Base-by-base conservation (phyloP, 2,113 vertebrate genomes). In the Platysteira castanea region DNA sequence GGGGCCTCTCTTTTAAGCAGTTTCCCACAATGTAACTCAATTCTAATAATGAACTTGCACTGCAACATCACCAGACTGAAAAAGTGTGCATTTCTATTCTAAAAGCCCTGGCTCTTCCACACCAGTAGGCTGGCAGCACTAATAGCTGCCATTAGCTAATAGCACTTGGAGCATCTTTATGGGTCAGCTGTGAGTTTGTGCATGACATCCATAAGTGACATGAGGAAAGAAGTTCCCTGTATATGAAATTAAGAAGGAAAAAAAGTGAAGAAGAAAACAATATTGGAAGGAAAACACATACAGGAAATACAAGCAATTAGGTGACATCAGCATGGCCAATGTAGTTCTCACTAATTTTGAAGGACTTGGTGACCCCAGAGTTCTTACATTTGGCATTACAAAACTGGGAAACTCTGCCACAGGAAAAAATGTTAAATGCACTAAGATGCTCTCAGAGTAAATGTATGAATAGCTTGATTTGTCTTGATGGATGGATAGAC, bases 401-500 rank as follows among this genome's bases (percentile, higher is more conserved):
- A 88, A 81, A 81, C 26, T 91, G 70, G 80, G 44, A 87, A 90
- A 91, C 2, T 2, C 84, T 78, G 84, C 44, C 63, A 77, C 26
- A 60, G 87, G 78, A 76, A 81, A 81, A 85, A 85, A 77, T 53
- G 42, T 75, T 78, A 60, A 94, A 54, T 39, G 80, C 67, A 90
- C 27, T 46, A 80, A 79, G 46, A 63, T 60, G 52, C 60, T 71
- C 76, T 80, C 9, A 22, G 61, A 93, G 69, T 80, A 86, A 94
- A 78, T 68, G 76, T 91, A 79, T 30, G 92, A 79, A 85, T 39
- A 85, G 57, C 28, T 88, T 91, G 91, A 89, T 95, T 95, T 85
- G 71, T 87, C 87, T 44, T 91, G 95, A 95, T 95, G 86, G 92
- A 95, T 96, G 93, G 87, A 84, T 91, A 91, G 86, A 84, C 57